Evolutionary conservation across 1,140 invertebrate species (phyloP), one percentile per base, ranked within the genome.

Genomic region (Drosophila teissieri): DNA sequence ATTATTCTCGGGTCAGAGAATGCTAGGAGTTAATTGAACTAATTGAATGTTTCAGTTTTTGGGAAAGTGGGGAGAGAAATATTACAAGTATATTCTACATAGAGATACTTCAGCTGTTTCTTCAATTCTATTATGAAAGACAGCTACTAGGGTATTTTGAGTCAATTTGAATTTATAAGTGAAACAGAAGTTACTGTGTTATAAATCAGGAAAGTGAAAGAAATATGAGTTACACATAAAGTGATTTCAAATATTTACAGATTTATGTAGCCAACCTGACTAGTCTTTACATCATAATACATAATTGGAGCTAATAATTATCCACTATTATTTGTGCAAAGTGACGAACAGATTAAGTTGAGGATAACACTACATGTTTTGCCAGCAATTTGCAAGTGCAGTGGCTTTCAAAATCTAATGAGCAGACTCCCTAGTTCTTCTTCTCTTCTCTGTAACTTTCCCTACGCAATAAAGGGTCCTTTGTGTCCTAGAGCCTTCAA

Each of bases 391-490:
- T 58, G 49, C 40, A 36, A 31, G 31, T 48, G 42, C 31, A 45
- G 4, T 34, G 22, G 40, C 60, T 34, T 51, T 22, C 60, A 34
- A 49, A 65, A 34, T 51, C 63, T 49, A 67, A 67, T 65, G 60
- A 67, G 60, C 17, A 19, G 60, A 15, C 22, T 19, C 15, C 22
- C 44, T 24, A 34, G 24, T 63, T 40, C n/a, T n/a, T n/a, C n/a
- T n/a, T 11, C 34, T 49, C 60, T 64, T 24, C 7, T 49, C 60
- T 64, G 17, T 4, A 63, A 65, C 34, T 44, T 58, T 63, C 17
- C 61, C 54, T 58, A 63, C 54, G 27, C 60, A 0, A 12, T 17
- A 24, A 24, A 37, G n/a, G 48, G 31, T 22, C 11, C 22, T 52
- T 15, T 17, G 15, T 15, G 6, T 15, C 39, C 61, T 17, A 53